phyloP scores from a whole-genome alignment of 2,888 invertebrate genomes.

The Neoaliturus tenellus region DNA sequence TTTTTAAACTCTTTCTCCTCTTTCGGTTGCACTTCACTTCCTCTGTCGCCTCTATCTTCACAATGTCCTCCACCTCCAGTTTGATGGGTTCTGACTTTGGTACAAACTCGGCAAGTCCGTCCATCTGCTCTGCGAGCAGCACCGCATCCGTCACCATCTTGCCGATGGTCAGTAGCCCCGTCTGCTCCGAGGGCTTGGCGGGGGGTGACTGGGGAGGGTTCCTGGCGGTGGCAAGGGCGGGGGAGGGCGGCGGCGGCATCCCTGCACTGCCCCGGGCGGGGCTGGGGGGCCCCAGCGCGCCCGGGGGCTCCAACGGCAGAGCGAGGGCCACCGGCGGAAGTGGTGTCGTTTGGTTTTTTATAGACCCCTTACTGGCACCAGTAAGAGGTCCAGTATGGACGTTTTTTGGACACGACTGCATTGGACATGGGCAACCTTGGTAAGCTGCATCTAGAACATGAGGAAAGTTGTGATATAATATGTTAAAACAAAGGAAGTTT shows the following conservation, averaged over 20 bases:
- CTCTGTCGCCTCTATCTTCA: conserved; percentile 44
- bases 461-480: not conserved
- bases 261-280: conserved; percentile 81
- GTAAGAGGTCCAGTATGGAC: conserved; percentile 98
- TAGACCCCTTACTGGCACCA: conserved; percentile 90
- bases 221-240: conserved; percentile 68
- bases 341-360: conserved; percentile 64
- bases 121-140: conserved; percentile 66
- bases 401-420: conserved; percentile 98
- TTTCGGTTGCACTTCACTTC: conserved; percentile 57
- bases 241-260: conserved; percentile 67
- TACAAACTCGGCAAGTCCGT: conserved; percentile 61
- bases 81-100: conserved; percentile 56
- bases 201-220: conserved; percentile 64
- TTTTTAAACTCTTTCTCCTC: conserved; percentile 53
- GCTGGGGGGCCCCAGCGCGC: conserved; percentile 78
- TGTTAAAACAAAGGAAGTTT: too few relatives aligned
- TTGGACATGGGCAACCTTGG: conserved; percentile 90
- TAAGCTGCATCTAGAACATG: conserved; percentile 75
- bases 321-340: conserved; percentile 73
- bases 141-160: conserved; percentile 66
- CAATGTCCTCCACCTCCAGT: conserved; percentile 53
- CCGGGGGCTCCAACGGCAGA: conserved; percentile 73
- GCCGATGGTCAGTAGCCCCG: conserved; percentile 65
- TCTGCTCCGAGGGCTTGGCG: conserved; percentile 60